phyloP scores from a whole-genome alignment of 2,797 vertebrate genomes.

The Brotogeris chrysoptera region DNA sequence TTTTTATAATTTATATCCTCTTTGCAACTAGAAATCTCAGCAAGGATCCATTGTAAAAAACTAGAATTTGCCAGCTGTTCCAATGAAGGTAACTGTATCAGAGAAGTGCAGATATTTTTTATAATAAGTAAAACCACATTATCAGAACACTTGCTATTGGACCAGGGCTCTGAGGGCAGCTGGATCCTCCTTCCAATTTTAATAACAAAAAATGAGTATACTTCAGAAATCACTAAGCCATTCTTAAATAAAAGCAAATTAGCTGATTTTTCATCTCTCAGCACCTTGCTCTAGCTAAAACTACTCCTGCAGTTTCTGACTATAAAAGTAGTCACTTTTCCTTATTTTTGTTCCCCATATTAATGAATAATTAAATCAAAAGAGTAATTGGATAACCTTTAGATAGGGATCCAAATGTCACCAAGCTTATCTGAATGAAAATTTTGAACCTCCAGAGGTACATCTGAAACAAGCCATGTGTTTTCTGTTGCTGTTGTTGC shows the following conservation, averaged over 20 bases:
- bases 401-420: neutral
- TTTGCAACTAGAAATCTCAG: neutral
- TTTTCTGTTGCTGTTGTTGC: neutral
- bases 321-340: neutral
- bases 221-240: neutral
- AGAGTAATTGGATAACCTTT: neutral
- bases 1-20: neutral
- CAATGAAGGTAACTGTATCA: constrained; percentile 1
- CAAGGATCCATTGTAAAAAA: neutral
- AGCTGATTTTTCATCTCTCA: neutral
- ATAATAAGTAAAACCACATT: neutral
- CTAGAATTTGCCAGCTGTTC: neutral
- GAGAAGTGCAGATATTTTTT: constrained; percentile 10
- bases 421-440: neutral
- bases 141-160: constrained; percentile 15
- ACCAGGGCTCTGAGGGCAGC: neutral
- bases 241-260: neutral
- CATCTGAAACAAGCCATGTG: neutral
- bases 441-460: neutral
- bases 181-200: neutral
- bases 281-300: neutral
- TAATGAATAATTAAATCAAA: neutral
- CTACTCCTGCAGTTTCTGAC: neutral
- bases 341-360: neutral
- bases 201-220: constrained; percentile 7